These are phyloP conservation scores for Andrena fulva DNA, from an alignment of 2,888 invertebrate genomes.

Conservation along the genomic window DNA sequence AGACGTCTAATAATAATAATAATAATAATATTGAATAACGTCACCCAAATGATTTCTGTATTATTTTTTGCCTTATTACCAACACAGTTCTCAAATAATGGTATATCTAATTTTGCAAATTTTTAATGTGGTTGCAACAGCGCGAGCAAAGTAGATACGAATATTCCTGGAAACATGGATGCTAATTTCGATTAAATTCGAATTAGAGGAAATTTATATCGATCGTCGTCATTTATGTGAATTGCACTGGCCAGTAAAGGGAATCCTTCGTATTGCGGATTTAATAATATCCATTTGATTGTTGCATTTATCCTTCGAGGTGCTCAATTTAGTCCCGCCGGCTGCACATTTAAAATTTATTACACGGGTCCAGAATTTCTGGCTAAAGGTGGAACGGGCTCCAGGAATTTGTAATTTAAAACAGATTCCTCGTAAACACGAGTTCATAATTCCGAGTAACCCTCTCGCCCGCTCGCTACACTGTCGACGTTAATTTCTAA, in stretches of 20 bases:
- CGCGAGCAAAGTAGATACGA: not conserved
- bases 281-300: constrained; percentile 29
- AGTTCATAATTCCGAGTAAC: constrained; percentile 45
- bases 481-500: constrained; percentile 39
- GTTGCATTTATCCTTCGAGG: constrained; percentile 29
- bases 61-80: too few species aligned
- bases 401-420: constrained; percentile 49
- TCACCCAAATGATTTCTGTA: too few species aligned
- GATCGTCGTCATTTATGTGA: not conserved
- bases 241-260: not conserved
- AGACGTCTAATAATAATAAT: too few species aligned
- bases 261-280: constrained; percentile 27
- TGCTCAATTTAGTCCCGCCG: constrained; percentile 21
- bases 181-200: not conserved
- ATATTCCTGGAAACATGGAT: not conserved
- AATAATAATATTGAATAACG: too few species aligned
- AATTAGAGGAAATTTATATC: not conserved
- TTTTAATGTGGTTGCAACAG: not conserved
- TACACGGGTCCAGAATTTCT: constrained; percentile 42
- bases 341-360: constrained; percentile 42
- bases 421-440: constrained; percentile 39
- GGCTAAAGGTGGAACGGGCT: not conserved
- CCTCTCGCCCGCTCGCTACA: not conserved
- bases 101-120: not conserved
- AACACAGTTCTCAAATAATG: not conserved